Evolutionary conservation across 2,888 invertebrate species (phyloP), one percentile per base, ranked within the genome.

Genomic region (Rotaria sp.): DNA sequence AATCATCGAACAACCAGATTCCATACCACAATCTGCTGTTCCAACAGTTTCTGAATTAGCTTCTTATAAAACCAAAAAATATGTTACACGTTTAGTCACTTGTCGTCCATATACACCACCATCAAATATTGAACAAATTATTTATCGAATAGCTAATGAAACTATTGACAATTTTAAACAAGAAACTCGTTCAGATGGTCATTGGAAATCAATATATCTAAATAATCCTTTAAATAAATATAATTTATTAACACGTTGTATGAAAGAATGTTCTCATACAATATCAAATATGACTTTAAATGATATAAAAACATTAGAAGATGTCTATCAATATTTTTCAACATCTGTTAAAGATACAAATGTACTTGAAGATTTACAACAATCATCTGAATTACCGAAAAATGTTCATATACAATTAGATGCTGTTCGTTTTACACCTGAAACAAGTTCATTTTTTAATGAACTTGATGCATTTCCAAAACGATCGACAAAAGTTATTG

Each of bases 391-490:
- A 52, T 91, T 97, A 85, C 96, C 97, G 0, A 94, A 94, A 89
- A 97, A 97, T 92, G 91, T 97, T 48, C 94, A 96, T 90, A 93
- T 97, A 8, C 94, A 95, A 90, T 92, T 93, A 87, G 94, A 96
- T 84, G 95, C 95, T 90, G 90, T 94, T 80, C 92, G 96, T 87
- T 97, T 96, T 91, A 93, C 96, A 92, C 95, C 96, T 88, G 94
- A 94, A 35, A 94, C 93, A 0, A 95, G 95, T 89, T 93, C 93
- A 0, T 94, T 95, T 90, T 90, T 89, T 88, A 92, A 93, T 88
- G 96, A 96, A 18, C 91, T 94, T 88, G 94, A 95, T 48, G 96
- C 95, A 0, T 97, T 94, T 90, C 96, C 96, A 1, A 94, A 94
- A 89, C 94, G 94, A 89, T 95, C 95, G 2, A 95, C 95, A 0